These are phyloP conservation scores for Mormoops blainvillei DNA, from an alignment of 2,113 vertebrate species.

Conservation along the genomic window DNA sequence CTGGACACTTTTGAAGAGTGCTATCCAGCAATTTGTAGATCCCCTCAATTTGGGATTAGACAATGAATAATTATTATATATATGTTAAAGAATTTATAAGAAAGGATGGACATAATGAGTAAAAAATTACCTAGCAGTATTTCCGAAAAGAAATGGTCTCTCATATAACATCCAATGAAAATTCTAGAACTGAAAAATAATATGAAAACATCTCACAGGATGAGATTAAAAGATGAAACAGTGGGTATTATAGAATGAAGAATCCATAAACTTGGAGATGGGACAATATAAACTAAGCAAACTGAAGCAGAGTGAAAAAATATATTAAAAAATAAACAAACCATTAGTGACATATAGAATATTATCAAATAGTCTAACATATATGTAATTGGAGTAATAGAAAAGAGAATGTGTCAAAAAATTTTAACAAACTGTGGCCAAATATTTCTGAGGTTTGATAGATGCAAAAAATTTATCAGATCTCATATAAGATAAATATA, in stretches of 20 bases:
- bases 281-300: neutral
- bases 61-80: neutral
- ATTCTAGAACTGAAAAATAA: neutral
- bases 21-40: neutral
- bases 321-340: neutral
- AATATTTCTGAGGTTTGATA: neutral
- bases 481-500: neutral
- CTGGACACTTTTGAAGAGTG: neutral
- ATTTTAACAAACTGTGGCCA: neutral
- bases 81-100: neutral
- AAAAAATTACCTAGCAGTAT: neutral
- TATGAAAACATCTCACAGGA: neutral
- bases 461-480: neutral
- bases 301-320: neutral
- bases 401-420: neutral
- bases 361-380: neutral
- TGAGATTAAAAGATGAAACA: neutral
- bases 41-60: neutral
- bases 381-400: neutral
- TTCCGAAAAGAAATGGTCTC: neutral
- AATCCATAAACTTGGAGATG: neutral
- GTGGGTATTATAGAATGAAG: neutral
- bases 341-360: neutral
- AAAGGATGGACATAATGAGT: neutral
- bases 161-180: neutral